A percentile compares a stretch with the other conserved stretches of the same genome.
Conservation (phyloP, 2,113 vertebrate genomes). For the Eclectus roratus region DNA sequence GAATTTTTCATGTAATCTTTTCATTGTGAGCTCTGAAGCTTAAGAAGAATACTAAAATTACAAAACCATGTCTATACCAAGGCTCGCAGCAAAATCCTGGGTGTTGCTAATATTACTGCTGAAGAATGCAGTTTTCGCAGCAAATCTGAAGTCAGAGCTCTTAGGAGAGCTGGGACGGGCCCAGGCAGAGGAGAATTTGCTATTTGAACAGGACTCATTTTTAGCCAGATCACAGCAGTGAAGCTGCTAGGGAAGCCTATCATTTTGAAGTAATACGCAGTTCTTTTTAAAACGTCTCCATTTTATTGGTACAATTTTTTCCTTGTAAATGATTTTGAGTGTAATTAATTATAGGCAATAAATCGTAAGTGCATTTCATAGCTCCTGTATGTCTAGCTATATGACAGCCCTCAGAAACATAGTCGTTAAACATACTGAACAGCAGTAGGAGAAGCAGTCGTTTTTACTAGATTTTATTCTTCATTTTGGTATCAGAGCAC, state of each 20-base stretch:
- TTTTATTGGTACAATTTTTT: slow-evolving; percentile 55
- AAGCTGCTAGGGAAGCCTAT: neutral
- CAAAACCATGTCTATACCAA: neutral
- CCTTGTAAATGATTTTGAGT: slow-evolving; percentile 45
- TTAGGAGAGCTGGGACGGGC: neutral
- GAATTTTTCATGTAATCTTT: neutral
- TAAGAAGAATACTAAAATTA: neutral
- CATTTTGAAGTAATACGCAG: fast-evolving
- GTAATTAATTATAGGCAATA: slow-evolving; percentile 54
- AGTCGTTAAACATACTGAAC: neutral
- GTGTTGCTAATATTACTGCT: neutral
- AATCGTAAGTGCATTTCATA: slow-evolving; percentile 41
- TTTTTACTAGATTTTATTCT: neutral
- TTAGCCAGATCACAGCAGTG: neutral
- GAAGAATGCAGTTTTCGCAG: neutral
- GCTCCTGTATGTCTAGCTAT: slow-evolving; percentile 13
- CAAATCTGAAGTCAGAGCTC: neutral
- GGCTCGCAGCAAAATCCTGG: neutral
- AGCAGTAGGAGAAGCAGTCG: neutral
- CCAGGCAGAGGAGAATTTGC: fast-evolving
- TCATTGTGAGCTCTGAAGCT: neutral
- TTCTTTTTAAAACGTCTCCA: slow-evolving; percentile 24
- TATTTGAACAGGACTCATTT: neutral
- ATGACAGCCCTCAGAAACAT: neutral
- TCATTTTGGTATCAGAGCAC: neutral